A percentile compares a stretch with the other conserved stretches of the same genome.
Evolutionary conservation across 2,113 vertebrate species (phyloP).

Genomic region (Pampusana beccarii): DNA sequence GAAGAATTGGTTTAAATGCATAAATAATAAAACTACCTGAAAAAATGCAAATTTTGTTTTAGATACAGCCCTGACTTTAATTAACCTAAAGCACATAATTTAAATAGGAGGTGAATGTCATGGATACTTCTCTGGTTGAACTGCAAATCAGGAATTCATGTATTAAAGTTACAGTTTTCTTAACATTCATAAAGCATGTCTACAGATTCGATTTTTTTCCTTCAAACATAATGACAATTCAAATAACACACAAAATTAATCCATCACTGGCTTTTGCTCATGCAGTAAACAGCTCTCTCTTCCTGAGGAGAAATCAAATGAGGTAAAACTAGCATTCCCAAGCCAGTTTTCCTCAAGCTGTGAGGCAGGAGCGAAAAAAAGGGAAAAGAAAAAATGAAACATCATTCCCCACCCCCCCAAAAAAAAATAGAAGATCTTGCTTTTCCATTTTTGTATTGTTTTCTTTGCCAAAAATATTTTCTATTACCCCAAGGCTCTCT

Average conservation of each 20-base stretch:
- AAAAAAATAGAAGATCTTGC: not conserved
- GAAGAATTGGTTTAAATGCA: not conserved
- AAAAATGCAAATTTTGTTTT: not conserved
- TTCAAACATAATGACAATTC: not conserved
- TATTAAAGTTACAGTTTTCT: slow-evolving; percentile 21
- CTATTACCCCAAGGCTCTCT: not conserved
- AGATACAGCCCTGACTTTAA: slow-evolving; percentile 5
- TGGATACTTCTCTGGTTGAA: not conserved
- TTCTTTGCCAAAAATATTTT: not conserved
- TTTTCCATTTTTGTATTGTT: not conserved
- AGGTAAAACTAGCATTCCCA: not conserved
- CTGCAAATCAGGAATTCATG: not conserved
- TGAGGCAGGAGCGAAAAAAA: not conserved
- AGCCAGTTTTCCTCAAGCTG: not conserved
- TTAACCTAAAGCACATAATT: not conserved
- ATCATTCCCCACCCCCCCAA: not conserved
- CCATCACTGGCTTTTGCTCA: not conserved
- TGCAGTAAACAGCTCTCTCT: not conserved
- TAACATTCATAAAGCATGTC: slow-evolving; percentile 10
- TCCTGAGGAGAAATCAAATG: slow-evolving; percentile 23
- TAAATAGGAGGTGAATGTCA: not conserved
- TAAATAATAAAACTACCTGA: not conserved
- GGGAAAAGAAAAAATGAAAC: not conserved
- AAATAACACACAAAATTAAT: slow-evolving; percentile 35
- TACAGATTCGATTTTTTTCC: not conserved